Conservation (phyloP, 2,888 invertebrate species). For the Listrodromus nycthemerus region DNA sequence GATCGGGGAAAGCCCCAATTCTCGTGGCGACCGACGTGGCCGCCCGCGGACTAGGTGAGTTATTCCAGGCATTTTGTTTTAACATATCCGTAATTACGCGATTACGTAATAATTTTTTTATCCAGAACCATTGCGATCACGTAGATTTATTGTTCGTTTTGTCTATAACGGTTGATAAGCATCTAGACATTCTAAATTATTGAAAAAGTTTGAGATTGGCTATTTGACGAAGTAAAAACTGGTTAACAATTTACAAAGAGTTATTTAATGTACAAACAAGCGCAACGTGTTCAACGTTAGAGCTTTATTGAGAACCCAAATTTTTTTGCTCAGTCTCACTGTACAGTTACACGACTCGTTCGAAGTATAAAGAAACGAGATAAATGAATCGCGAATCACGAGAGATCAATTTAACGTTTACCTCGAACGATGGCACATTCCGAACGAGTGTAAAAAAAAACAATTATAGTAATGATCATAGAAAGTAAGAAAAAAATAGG, state of each 20-base stretch:
- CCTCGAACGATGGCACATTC: slow-evolving; percentile 5
- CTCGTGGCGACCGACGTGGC: slow-evolving; percentile 98
- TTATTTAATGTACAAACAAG: neutral
- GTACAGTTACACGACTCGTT: neutral
- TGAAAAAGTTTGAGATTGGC: neutral
- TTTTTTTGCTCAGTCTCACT: neutral
- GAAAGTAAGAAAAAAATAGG: slow-evolving; percentile 9
- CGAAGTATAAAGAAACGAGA: slow-evolving; percentile 13
- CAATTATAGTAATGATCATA: neutral
- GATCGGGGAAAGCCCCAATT: slow-evolving; percentile 93
- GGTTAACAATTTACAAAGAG: neutral
- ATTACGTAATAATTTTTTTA: slow-evolving; percentile 35
- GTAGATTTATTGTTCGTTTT: slow-evolving; percentile 29
- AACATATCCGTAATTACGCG: slow-evolving; percentile 34
- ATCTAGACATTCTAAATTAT: neutral
- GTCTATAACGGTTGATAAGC: neutral
- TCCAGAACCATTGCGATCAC: slow-evolving; percentile 39
- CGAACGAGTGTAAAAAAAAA: slow-evolving; percentile 1
- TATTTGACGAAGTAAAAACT: neutral
- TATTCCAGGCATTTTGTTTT: slow-evolving; percentile 47
- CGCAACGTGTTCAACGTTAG: neutral
- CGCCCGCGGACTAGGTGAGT: slow-evolving; percentile 94
- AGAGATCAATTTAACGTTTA: slow-evolving; percentile 5
- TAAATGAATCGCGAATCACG: neutral
- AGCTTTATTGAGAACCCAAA: neutral